Evolutionary conservation across 2,888 invertebrate genomes (phyloP).

Genomic region (Meloe dianella): DNA sequence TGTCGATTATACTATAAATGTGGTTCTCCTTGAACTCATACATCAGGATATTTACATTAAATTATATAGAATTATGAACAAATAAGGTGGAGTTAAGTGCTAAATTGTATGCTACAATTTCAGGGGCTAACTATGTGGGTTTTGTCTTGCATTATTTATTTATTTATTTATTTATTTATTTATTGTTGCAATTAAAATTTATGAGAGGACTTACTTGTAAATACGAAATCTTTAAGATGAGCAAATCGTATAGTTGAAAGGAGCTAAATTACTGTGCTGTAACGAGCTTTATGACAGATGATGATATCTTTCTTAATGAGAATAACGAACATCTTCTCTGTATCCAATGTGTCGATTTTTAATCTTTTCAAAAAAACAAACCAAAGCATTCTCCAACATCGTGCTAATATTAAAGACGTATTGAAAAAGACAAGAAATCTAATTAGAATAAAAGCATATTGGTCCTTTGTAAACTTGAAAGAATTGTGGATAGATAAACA

Average conservation of each 20-base stretch:
- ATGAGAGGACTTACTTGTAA: slow-evolving; percentile 12
- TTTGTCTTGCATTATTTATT: neutral
- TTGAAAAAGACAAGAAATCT: neutral
- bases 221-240: slow-evolving; percentile 13
- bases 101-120: slow-evolving; percentile 23
- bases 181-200: slow-evolving; percentile 14
- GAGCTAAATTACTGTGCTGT: slow-evolving; percentile 15
- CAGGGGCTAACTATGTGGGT: slow-evolving; percentile 4
- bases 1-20: slow-evolving; percentile 20
- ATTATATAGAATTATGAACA: slow-evolving; percentile 31
- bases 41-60: slow-evolving; percentile 30
- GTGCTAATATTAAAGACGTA: neutral
- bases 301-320: slow-evolving; percentile 18
- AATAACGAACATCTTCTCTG: slow-evolving; percentile 5
- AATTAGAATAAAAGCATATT: neutral
- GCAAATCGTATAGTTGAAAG: slow-evolving; percentile 11
- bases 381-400: neutral
- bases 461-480: neutral
- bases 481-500: neutral
- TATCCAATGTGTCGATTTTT: neutral
- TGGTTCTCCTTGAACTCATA: slow-evolving; percentile 32
- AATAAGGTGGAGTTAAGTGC: slow-evolving; percentile 26
- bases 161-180: neutral
- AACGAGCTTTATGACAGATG: slow-evolving; percentile 12
- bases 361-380: neutral